Conservation (phyloP, 2,888 invertebrate genomes). For the Tetragonula carbonaria region DNA sequence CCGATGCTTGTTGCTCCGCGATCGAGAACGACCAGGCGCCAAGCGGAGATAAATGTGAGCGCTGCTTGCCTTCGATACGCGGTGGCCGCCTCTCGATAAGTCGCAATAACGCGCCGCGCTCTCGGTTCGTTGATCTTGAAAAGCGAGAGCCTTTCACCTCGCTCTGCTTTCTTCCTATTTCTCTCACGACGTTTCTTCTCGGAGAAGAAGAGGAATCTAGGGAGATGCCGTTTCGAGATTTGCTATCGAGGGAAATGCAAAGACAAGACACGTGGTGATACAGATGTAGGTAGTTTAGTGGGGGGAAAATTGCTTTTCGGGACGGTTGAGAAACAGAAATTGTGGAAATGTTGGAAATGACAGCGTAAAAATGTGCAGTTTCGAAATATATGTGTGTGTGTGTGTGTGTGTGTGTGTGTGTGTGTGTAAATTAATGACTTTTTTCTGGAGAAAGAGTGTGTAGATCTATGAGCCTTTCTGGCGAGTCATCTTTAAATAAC, state of each 20-base stretch:
- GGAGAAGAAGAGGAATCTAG: not conserved
- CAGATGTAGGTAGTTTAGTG: not conserved
- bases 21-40: constrained; percentile 64
- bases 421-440: no score
- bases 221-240: not conserved
- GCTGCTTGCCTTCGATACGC: constrained; percentile 39
- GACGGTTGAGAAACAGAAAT: not conserved
- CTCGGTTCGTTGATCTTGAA: constrained; percentile 5
- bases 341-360: not conserved
- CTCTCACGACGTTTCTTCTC: not conserved
- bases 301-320: not conserved
- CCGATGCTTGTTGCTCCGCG: constrained; percentile 57
- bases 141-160: constrained; percentile 21
- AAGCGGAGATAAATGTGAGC: constrained; percentile 63
- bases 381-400: no score
- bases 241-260: not conserved
- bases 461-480: no score
- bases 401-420: no score
- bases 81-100: constrained; percentile 53
- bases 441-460: no score
- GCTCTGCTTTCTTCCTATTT: constrained; percentile 15
- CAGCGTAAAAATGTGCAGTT: not conserved
- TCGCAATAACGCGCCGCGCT: constrained; percentile 32
- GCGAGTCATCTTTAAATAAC: no score
- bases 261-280: not conserved